These are phyloP conservation scores for Adineta ricciae DNA, from an alignment of 2,888 invertebrate genomes.

Conservation along the genomic window DNA sequence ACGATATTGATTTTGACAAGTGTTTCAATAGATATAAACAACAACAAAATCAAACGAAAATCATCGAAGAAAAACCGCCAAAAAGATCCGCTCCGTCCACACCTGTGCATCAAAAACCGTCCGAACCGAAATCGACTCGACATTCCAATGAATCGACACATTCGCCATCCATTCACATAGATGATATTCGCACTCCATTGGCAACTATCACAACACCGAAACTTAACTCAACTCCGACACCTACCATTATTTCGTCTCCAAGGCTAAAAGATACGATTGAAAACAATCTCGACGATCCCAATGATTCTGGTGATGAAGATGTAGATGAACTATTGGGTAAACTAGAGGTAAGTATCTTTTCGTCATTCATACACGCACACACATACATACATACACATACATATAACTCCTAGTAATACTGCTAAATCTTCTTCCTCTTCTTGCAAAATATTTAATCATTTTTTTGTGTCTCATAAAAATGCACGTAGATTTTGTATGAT, in stretches of 20 bases:
- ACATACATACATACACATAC: constrained; percentile 20
- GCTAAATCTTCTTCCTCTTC: not conserved
- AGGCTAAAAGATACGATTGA: not conserved
- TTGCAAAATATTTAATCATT: not conserved
- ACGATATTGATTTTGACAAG: not conserved
- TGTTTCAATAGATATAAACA: not conserved
- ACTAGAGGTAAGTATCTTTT: not conserved
- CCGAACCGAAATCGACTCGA: not conserved
- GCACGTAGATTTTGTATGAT: not conserved
- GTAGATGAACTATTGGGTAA: constrained; percentile 20
- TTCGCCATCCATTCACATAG: not conserved
- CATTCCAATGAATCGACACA: not conserved
- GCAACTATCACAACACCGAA: not conserved
- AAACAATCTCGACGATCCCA: not conserved
- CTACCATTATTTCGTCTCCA: not conserved
- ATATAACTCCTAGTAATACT: not conserved
- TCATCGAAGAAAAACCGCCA: not conserved
- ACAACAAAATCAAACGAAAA: not conserved
- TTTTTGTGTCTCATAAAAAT: not conserved
- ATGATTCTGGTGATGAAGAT: not conserved
- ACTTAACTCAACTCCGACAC: not conserved
- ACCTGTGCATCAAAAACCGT: not conserved
- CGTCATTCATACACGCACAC: not conserved
- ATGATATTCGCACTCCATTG: not conserved
- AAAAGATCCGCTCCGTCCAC: not conserved